phyloP scores from a whole-genome alignment of 1,140 invertebrate genomes.

The Anadara kagoshimensis region DNA sequence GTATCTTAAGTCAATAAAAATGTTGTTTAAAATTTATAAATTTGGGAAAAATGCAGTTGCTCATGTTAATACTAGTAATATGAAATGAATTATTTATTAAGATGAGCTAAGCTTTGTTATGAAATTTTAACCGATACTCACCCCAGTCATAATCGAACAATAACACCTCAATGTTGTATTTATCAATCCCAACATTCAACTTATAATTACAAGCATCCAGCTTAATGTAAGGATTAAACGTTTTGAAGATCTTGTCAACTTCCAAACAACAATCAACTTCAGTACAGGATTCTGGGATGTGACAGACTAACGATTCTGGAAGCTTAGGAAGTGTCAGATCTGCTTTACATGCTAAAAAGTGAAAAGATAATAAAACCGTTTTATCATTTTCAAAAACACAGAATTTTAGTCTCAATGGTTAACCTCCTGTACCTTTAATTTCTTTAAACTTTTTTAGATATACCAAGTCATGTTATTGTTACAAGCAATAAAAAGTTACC shows the following conservation, averaged over 20 bases:
- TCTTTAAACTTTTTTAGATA: too few species aligned
- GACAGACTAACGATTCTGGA: conserved; percentile 8
- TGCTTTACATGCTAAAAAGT: too few species aligned
- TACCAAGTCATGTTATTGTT: too few species aligned
- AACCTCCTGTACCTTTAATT: too few species aligned
- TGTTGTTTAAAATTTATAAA: too few species aligned
- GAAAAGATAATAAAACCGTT: too few species aligned
- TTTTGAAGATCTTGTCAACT: conserved; percentile 13
- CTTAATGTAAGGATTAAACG: conserved; percentile 30
- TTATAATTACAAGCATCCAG: conserved; percentile 43
- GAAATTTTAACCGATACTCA: background rate
- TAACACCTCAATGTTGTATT: conserved; percentile 17
- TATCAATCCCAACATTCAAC: conserved; percentile 44
- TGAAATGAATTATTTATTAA: background rate
- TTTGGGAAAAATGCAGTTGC: background rate
- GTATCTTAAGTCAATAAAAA: too few species aligned
- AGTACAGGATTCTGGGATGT: conserved; percentile 42
- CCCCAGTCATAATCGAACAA: conserved; percentile 39
- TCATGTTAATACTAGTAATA: too few species aligned
- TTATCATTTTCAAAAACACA: too few species aligned
- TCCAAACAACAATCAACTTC: conserved; percentile 48
- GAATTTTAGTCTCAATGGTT: too few species aligned
- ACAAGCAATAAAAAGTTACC: too few species aligned
- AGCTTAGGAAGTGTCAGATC: conserved; percentile 29
- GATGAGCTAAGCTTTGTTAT: background rate